Evolutionary conservation across 2,113 vertebrate genomes (phyloP).

Genomic region (Lamprotornis superbus): DNA sequence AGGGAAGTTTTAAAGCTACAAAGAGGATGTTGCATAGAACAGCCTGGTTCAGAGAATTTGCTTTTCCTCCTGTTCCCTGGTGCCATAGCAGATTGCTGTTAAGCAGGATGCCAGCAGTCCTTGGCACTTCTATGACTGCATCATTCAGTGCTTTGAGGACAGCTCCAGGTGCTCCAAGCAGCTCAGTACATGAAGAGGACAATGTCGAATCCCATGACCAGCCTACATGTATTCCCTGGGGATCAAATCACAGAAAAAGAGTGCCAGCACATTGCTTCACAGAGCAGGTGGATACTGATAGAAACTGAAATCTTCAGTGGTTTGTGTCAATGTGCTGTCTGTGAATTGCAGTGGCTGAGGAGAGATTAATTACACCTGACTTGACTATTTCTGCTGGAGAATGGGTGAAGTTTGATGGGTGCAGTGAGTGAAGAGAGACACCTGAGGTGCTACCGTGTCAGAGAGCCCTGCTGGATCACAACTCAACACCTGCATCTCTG

Average conservation of each 20-base stretch:
- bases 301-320: background rate
- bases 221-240: background rate
- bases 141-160: accelerated
- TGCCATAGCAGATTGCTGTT: background rate
- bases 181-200: background rate
- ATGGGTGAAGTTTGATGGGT: background rate
- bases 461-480: background rate
- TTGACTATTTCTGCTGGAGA: background rate
- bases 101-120: background rate
- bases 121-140: background rate
- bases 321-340: background rate
- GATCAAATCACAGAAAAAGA: background rate
- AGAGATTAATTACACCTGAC: background rate
- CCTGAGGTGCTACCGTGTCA: background rate
- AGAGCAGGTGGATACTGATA: background rate
- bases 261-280: background rate
- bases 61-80: background rate
- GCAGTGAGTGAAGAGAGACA: background rate
- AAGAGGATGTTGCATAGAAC: background rate
- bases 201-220: accelerated
- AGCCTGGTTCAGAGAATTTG: background rate
- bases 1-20: background rate
- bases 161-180: background rate
- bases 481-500: background rate
- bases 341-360: background rate